These are phyloP conservation scores for Callipepla californica DNA, from an alignment of 2,113 vertebrate species.

Conservation along the genomic window DNA sequence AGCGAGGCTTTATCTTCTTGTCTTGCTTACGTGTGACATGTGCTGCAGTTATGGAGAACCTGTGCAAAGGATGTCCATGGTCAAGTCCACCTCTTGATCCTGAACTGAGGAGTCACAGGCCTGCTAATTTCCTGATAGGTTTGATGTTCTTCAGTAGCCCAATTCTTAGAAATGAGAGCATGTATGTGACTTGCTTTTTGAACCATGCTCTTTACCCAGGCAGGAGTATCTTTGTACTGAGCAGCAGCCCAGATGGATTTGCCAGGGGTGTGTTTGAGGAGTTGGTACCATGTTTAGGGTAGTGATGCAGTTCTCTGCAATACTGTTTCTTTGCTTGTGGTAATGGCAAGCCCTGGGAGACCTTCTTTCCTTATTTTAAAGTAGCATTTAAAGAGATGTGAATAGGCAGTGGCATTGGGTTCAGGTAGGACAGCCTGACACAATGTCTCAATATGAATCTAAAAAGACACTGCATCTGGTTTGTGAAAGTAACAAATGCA, in stretches of 20 bases:
- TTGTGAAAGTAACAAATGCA: background rate
- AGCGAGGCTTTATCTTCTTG: background rate
- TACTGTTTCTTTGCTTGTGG: background rate
- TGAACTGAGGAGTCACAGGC: too few species aligned
- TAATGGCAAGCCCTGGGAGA: background rate
- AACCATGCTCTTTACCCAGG: too few species aligned
- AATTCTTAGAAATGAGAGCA: too few species aligned
- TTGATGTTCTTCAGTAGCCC: too few species aligned
- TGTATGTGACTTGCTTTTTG: too few species aligned
- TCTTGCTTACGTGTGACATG: background rate
- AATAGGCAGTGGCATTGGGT: background rate
- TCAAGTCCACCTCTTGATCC: background rate
- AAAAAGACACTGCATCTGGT: background rate
- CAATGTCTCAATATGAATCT: fast-evolving
- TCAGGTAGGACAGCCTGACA: background rate
- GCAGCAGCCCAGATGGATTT: too few species aligned
- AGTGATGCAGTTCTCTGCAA: background rate
- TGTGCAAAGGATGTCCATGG: background rate
- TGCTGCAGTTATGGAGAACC: background rate
- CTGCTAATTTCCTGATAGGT: too few species aligned
- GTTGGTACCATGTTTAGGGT: background rate
- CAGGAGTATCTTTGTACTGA: too few species aligned
- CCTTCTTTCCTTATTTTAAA: background rate
- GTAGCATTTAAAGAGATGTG: background rate
- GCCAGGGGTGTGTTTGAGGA: background rate